Base-by-base conservation (phyloP, 2,888 invertebrate genomes). In the Oscheius sp. region DNA sequence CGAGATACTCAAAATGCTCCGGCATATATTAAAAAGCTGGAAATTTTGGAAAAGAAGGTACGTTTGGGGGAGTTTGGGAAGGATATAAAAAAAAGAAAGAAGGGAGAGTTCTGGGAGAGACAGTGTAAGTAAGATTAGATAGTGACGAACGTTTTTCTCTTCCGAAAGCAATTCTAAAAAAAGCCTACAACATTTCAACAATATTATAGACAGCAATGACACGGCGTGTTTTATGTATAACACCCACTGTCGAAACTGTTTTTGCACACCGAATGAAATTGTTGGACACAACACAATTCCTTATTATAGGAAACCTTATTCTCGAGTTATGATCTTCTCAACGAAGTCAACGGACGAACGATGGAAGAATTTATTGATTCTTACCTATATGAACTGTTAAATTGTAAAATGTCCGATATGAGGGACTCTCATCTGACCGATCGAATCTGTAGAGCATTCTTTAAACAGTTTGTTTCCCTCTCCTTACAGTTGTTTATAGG, bases 251-350 rank as follows among this genome's bases (percentile, higher is more conserved):
- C 22, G 47, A 45, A n/a, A 45, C 45, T 12, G n/a, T 24, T 22
- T n/a, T 47, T 24, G 36, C 36, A 36, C 8, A n/a, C n/a, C n/a
- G n/a, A n/a, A n/a, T n/a, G n/a, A n/a, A n/a, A n/a, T n/a, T n/a
- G n/a, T n/a, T n/a, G n/a, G n/a, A n/a, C n/a, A n/a, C n/a, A n/a
- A n/a, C n/a, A n/a, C n/a, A n/a, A n/a, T n/a, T n/a, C n/a, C n/a
- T n/a, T n/a, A n/a, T n/a, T n/a, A 6, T 28, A 59, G 59, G 59
- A 59, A 24, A 59, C 26, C 17, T 30, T 59, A 8, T 59, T 59
- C 59, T 2, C 28, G 8, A 28, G 44, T 6, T 32, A 59, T 24
- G 59, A 59, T n/a, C 59, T 59, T 28, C 26, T 59, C 8, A 30
- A 41, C 12, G 41, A 24, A 14, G 44, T 44, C 44, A 59, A 59